A percentile compares a stretch with the other conserved stretches of the same genome.
Evolutionary conservation across 2,113 vertebrate genomes (phyloP).

Genomic region (Mobula birostris): DNA sequence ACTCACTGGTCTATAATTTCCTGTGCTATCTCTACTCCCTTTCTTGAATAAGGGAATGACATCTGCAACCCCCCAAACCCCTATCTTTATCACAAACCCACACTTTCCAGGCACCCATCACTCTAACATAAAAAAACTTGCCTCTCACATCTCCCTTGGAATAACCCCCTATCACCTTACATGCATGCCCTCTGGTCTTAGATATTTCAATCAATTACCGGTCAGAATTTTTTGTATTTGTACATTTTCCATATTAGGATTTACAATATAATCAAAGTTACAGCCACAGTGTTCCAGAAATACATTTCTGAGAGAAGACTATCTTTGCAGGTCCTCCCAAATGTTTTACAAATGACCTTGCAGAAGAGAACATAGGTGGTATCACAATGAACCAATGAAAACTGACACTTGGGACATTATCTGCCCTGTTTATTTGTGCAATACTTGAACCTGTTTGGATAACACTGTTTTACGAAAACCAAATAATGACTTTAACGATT

Average conservation of each 20-base stretch:
- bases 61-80: too few relatives aligned
- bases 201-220: too few relatives aligned
- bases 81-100: too few relatives aligned
- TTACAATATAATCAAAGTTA: neutral
- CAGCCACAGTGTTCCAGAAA: neutral
- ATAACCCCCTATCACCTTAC: too few relatives aligned
- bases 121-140: too few relatives aligned
- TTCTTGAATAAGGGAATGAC: too few relatives aligned
- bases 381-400: constrained; percentile 4
- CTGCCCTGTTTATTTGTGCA: neutral
- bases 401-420: neutral
- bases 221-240: neutral
- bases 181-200: too few relatives aligned
- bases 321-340: neutral
- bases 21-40: too few relatives aligned
- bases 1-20: too few relatives aligned
- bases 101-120: too few relatives aligned
- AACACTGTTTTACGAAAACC: neutral
- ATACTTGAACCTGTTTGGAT: neutral
- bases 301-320: neutral
- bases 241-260: neutral
- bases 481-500: constrained; percentile 25
- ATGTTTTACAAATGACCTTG: constrained; percentile 2
- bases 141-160: too few relatives aligned
- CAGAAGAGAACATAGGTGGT: constrained; percentile 7